Conservation (phyloP, 2,113 vertebrate genomes). For the Chaetorhynchus papuensis region DNA sequence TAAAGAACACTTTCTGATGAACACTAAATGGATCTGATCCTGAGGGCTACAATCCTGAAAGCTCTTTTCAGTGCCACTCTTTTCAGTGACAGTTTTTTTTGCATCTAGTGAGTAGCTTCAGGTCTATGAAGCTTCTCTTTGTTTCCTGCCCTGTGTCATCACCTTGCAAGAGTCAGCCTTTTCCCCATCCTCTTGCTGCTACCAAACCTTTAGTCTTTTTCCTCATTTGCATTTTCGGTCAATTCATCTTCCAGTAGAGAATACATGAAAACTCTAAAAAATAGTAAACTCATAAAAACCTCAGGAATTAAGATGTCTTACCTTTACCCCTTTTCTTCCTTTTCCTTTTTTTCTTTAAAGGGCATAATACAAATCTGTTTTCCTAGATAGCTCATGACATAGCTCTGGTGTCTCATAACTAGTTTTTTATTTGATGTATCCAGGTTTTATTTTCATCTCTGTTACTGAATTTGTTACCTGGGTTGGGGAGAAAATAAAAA, state of each 20-base stretch:
- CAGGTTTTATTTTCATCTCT: background rate
- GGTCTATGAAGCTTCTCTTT: background rate
- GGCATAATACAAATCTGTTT: background rate
- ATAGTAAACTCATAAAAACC: accelerated
- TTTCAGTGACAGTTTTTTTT: background rate
- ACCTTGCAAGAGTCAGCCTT: background rate
- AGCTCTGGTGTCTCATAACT: background rate
- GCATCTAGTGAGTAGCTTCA: background rate
- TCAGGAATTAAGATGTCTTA: background rate
- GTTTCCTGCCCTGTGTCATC: background rate
- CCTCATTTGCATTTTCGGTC: background rate
- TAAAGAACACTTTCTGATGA: background rate
- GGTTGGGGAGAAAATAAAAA: background rate
- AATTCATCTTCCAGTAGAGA: background rate
- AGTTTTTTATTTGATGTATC: background rate
- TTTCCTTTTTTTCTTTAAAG: background rate
- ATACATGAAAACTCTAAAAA: background rate
- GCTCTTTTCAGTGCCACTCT: background rate
- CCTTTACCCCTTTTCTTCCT: background rate
- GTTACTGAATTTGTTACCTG: background rate
- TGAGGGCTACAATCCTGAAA: background rate
- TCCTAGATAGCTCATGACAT: background rate
- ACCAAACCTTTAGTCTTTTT: background rate
- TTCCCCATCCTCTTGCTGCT: background rate
- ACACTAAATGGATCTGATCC: background rate